These are phyloP conservation scores for Hiodon alosoides DNA, from an alignment of 2,113 vertebrate species.

Conservation along the genomic window DNA sequence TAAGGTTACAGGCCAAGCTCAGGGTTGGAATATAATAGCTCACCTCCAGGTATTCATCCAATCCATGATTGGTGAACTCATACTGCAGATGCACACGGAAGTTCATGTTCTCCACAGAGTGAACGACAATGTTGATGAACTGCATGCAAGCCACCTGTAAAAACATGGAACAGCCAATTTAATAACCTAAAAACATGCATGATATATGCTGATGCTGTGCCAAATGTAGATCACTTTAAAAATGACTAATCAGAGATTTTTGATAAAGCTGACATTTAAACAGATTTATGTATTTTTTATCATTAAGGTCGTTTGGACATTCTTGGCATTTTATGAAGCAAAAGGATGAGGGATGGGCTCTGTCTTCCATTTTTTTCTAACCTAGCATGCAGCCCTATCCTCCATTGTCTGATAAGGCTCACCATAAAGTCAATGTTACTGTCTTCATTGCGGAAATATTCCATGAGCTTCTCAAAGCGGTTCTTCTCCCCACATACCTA, in stretches of 20 bases:
- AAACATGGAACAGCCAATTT: neutral
- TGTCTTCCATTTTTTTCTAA: neutral
- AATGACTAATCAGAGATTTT: neutral
- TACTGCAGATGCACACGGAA: slow-evolving; percentile 95
- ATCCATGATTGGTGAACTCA: slow-evolving; percentile 84
- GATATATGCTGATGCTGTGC: neutral
- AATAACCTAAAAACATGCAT: neutral
- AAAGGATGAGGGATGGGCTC: too few relatives aligned
- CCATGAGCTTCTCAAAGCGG: slow-evolving; percentile 83
- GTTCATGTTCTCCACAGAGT: slow-evolving; percentile 99
- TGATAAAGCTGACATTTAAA: neutral
- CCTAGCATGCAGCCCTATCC: too few relatives aligned
- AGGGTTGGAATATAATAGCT: slow-evolving; percentile 24
- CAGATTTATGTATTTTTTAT: too few relatives aligned
- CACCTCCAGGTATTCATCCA: slow-evolving; percentile 89
- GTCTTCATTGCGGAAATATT: slow-evolving; percentile 84
- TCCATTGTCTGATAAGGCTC: slow-evolving; percentile 29
- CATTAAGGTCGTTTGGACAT: neutral
- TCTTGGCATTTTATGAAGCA: too few relatives aligned
- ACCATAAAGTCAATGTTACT: slow-evolving; percentile 95
- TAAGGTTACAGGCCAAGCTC: neutral
- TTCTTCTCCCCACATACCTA: slow-evolving; percentile 75
- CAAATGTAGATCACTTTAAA: neutral
- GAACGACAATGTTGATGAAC: slow-evolving; percentile 98
- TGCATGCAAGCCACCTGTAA: slow-evolving; percentile 95